Percentiles rank a stretch among this genome's conserved stretches.
phyloP scores from a whole-genome alignment of 2,888 invertebrate species.

The Notocelia uddmanniana region DNA sequence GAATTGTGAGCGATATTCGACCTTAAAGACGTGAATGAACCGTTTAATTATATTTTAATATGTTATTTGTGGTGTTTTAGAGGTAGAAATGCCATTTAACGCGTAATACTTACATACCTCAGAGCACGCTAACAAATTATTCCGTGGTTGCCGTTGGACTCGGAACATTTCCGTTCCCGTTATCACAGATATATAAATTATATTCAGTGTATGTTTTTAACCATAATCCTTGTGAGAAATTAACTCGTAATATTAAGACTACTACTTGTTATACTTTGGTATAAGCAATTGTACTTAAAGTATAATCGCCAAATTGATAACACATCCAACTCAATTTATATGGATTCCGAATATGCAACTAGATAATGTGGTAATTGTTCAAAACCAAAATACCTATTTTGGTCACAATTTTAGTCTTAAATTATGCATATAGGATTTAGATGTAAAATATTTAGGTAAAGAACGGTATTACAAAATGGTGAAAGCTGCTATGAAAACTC shows the following conservation, averaged over 20 bases:
- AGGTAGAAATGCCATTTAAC: neutral
- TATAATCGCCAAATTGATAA: constrained; percentile 15
- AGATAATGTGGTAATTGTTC: constrained; percentile 15
- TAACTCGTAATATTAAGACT: neutral
- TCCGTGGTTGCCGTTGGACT: neutral
- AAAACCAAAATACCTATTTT: constrained; percentile 34
- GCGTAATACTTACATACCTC: too few relatives aligned
- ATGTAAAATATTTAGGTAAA: constrained; percentile 29
- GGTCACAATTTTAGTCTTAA: constrained; percentile 39
- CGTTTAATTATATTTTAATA: too few relatives aligned
- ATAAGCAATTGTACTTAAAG: neutral
- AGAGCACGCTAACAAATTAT: neutral
- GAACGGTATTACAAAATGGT: constrained; percentile 4
- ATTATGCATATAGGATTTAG: constrained; percentile 28
- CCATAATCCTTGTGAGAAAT: neutral
- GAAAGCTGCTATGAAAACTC: constrained; percentile 6
- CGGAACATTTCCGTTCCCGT: neutral
- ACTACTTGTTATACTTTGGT: constrained; percentile 13
- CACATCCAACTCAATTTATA: constrained; percentile 2
- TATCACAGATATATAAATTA: neutral
- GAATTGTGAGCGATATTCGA: too few relatives aligned
- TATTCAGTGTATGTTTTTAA: neutral
- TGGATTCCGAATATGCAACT: constrained; percentile 16
- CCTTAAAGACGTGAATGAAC: too few relatives aligned
- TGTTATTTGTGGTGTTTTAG: neutral